These are phyloP conservation scores for Speoplatyrhinus poulsoni DNA, from an alignment of 2,113 vertebrate genomes.

Conservation along the genomic window DNA sequence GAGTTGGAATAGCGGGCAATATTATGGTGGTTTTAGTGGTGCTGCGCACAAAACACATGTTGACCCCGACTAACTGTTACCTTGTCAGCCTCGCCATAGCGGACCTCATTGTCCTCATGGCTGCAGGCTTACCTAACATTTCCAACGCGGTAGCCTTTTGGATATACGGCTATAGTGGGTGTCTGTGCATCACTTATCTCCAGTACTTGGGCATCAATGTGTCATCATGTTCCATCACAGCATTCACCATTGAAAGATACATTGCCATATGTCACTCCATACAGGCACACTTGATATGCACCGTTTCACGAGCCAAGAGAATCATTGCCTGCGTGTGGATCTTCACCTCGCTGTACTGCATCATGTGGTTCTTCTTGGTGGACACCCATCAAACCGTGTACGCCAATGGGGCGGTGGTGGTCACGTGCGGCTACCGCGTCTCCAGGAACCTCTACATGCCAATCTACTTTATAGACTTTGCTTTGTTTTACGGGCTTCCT, in stretches of 20 bases:
- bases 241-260: constrained; percentile 85
- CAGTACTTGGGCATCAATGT: constrained; percentile 88
- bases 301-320: constrained; percentile 82
- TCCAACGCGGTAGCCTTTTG: constrained; percentile 79
- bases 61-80: constrained; percentile 88
- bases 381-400: constrained; percentile 79
- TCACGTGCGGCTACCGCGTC: constrained; percentile 81
- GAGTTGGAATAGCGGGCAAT: constrained; percentile 82
- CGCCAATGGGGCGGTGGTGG: constrained; percentile 73
- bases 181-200: constrained; percentile 85
- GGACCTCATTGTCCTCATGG: constrained; percentile 83
- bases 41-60: constrained; percentile 82
- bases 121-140: constrained; percentile 82
- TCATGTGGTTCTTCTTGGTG: constrained; percentile 89
- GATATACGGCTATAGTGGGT: constrained; percentile 83
- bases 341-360: constrained; percentile 82
- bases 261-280: constrained; percentile 86
- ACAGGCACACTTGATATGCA: constrained; percentile 82
- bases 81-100: constrained; percentile 84
- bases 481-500: constrained; percentile 79
- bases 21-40: constrained; percentile 85
- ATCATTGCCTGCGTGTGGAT: constrained; percentile 83
- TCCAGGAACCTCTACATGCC: constrained; percentile 85
- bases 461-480: constrained; percentile 86
- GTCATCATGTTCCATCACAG: constrained; percentile 84